Base-by-base conservation (phyloP, 2,888 invertebrate genomes). In the Ornithoptera alexandrae region DNA sequence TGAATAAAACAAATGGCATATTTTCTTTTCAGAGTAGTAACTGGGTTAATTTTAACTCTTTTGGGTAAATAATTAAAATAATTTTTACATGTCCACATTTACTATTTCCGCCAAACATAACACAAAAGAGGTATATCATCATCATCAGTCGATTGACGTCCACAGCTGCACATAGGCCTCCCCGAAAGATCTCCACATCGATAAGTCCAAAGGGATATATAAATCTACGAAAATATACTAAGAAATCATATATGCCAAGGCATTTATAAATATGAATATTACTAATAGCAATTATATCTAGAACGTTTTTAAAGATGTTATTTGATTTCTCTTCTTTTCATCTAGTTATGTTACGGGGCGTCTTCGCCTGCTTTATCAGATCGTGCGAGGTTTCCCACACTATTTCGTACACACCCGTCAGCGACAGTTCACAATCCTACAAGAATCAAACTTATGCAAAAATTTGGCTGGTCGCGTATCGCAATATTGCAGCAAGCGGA, bases 381-480 rank as follows among this genome's bases (percentile, higher is more conserved):
- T 91, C 95, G 99, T 68, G 96, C 97, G 77, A 95, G 99, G 67
- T 99, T 99, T 86, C 99, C 99, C 20, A 99, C 99, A 10, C 94
- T 99, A 76, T 99, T 99, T 93, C 96, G 99, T 69, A 99, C 99
- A 0, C 99, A 99, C 92, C 99, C 99, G 2, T 99, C 99, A 36
- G 99, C 99, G 24, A 99, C 99, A 0, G 98, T 99, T 68, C 99
- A 99, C 92, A 99, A 99, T 90, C 99, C 99, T 0, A 98, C 98
- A 18, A 94, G 99, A 79, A 97, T 99, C 76, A 98, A 97, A 84
- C 94, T 99, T 68, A 97, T 99, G 95, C 96, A 99, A 89, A 98
- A 97, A 87, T 99, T 98, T 86, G 97, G 97, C 59, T 99, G 99
- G 99, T 98, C 97, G 20, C 94, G 98, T 72, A 98, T 99, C 73